Evolutionary conservation across 2,888 invertebrate genomes (phyloP).

Genomic region (Andrena fulva): DNA sequence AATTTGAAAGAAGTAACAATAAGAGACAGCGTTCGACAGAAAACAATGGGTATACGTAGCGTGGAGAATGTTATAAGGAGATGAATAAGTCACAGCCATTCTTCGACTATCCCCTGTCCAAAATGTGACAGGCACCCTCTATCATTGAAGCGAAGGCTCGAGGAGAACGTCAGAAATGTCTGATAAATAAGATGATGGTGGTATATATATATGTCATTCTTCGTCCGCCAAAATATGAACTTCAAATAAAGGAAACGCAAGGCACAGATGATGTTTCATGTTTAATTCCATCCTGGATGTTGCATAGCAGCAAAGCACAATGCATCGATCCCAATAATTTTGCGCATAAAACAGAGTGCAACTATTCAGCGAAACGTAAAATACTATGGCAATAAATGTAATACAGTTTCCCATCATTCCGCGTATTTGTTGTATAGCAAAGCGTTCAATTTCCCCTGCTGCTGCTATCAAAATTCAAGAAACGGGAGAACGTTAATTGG

Average conservation of each 20-base stretch:
- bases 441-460: background rate
- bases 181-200: slow-evolving; percentile 62
- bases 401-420: background rate
- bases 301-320: background rate
- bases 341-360: slow-evolving; percentile 8
- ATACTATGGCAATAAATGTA: background rate
- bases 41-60: slow-evolving; percentile 17
- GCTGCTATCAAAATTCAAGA: background rate
- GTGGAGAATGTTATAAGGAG: slow-evolving; percentile 41
- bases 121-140: slow-evolving; percentile 68
- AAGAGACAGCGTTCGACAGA: slow-evolving; percentile 48
- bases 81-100: slow-evolving; percentile 49
- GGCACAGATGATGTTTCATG: slow-evolving; percentile 15
- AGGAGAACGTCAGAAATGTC: slow-evolving; percentile 57
- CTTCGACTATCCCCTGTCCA: slow-evolving; percentile 37
- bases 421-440: background rate
- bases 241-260: slow-evolving; percentile 22
- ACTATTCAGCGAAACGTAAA: slow-evolving; percentile 10
- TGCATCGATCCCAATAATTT: background rate
- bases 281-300: slow-evolving; percentile 11
- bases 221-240: slow-evolving; percentile 22
- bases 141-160: slow-evolving; percentile 66
- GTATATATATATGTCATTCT: slow-evolving; percentile 49
- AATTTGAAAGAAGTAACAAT: slow-evolving; percentile 74
- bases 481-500: background rate